phyloP scores from a whole-genome alignment of 1,140 invertebrate genomes.

The Drosophila azteca region DNA sequence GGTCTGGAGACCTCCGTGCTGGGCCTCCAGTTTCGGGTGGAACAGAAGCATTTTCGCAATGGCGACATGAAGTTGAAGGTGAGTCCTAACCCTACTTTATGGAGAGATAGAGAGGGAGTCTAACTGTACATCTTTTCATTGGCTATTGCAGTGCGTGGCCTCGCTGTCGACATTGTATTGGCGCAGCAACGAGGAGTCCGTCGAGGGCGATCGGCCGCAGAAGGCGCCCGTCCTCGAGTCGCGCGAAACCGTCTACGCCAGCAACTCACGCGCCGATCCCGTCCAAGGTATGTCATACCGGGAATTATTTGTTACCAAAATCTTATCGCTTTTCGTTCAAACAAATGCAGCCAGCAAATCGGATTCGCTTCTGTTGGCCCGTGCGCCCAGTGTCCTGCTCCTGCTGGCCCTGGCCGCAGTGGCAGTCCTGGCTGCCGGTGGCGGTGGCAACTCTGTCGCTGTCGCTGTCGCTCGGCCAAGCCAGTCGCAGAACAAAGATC shows the following conservation, averaged over 20 bases:
- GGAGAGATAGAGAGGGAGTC: not conserved
- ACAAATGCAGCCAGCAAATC: slow-evolving; percentile 83
- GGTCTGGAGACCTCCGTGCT: slow-evolving; percentile 87
- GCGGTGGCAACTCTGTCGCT: slow-evolving; percentile 12
- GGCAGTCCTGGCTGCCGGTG: slow-evolving; percentile 49
- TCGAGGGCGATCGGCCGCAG: slow-evolving; percentile 87
- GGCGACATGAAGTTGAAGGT: slow-evolving; percentile 89
- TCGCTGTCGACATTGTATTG: slow-evolving; percentile 89
- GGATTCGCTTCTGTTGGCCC: slow-evolving; percentile 60
- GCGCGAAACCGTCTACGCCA: slow-evolving; percentile 84
- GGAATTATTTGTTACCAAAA: slow-evolving; percentile 83
- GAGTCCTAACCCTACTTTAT: slow-evolving; percentile 12
- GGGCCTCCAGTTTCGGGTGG: slow-evolving; percentile 88
- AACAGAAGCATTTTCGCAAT: slow-evolving; percentile 87
- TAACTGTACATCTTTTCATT: slow-evolving; percentile 7
- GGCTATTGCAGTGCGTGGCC: slow-evolving; percentile 87
- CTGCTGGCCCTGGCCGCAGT: slow-evolving; percentile 61
- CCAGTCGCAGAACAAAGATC: not conserved
- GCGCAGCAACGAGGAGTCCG: slow-evolving; percentile 89
- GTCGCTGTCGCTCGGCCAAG: slow-evolving; percentile 28
- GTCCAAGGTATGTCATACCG: slow-evolving; percentile 85
- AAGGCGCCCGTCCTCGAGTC: slow-evolving; percentile 87
- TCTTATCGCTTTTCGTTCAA: slow-evolving; percentile 83
- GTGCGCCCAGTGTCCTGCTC: slow-evolving; percentile 58
- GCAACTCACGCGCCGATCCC: slow-evolving; percentile 85